Conservation (phyloP, 2,113 vertebrate species). For the Phoxinus phoxinus region DNA sequence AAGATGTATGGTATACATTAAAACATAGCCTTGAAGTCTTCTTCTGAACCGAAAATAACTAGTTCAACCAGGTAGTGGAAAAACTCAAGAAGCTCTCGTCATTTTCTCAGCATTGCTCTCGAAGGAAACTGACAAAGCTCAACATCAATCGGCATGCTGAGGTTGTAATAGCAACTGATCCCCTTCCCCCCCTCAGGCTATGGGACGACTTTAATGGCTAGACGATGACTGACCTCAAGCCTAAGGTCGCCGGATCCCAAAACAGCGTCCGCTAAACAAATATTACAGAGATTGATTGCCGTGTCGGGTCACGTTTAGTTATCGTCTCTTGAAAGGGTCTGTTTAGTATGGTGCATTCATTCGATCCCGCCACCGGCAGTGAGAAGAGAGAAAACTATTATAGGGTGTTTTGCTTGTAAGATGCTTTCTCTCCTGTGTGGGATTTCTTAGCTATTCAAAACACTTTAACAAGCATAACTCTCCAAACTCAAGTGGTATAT, state of each 20-base stretch:
- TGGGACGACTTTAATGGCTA: conserved; percentile 58
- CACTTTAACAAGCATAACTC: conserved; percentile 5
- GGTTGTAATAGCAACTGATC: conserved; percentile 34
- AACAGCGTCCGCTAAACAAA: conserved; percentile 68
- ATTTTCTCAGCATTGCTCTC: not conserved
- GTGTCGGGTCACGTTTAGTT: conserved; percentile 71
- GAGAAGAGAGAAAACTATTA: not conserved
- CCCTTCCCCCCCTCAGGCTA: conserved; percentile 28
- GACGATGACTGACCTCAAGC: conserved; percentile 54
- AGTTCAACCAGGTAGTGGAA: not conserved
- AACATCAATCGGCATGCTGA: conserved; percentile 33
- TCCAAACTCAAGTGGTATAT: not conserved
- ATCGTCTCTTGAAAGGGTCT: conserved; percentile 60
- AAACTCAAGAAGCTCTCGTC: not conserved
- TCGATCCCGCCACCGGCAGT: conserved; percentile 12
- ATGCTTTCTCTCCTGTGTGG: not conserved
- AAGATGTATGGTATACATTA: not conserved
- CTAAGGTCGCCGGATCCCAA: conserved; percentile 59
- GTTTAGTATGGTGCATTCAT: conserved; percentile 61
- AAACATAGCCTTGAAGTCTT: no score
- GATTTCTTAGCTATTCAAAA: not conserved
- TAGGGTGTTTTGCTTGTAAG: not conserved
- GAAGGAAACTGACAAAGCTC: not conserved
- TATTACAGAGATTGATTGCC: conserved; percentile 75
- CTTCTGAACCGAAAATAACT: not conserved